Conservation (phyloP, 2,888 invertebrate genomes). For the Eilema sororculum region DNA sequence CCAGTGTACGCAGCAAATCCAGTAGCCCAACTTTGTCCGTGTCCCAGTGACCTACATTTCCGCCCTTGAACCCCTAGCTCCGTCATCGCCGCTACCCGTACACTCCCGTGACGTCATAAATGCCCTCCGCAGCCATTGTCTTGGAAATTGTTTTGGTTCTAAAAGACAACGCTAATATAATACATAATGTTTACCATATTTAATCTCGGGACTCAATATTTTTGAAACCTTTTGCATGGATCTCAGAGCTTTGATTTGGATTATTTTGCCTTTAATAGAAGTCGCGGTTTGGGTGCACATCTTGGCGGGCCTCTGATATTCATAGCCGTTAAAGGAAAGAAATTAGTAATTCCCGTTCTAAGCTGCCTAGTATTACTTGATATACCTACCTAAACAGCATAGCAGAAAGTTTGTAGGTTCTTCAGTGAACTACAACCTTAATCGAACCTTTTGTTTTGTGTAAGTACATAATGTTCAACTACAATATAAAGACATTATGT, state of each 20-base stretch:
- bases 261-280: neutral
- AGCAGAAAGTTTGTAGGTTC: too few relatives aligned
- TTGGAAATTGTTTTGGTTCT: conserved; percentile 59
- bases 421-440: too few relatives aligned
- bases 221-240: neutral
- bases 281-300: neutral
- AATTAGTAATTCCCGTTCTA: too few relatives aligned
- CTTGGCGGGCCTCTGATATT: too few relatives aligned
- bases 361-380: too few relatives aligned
- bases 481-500: neutral
- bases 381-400: too few relatives aligned
- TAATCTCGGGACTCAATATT: neutral
- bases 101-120: conserved; percentile 80
- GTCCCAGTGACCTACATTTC: conserved; percentile 81
- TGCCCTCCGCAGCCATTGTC: conserved; percentile 67
- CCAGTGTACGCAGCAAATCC: conserved; percentile 56
- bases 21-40: conserved; percentile 68
- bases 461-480: neutral
- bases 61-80: conserved; percentile 82
- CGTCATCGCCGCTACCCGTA: conserved; percentile 46
- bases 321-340: too few relatives aligned
- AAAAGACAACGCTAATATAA: conserved; percentile 28
- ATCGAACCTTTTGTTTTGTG: too few relatives aligned
- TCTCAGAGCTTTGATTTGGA: neutral
- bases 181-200: neutral